Percentiles rank a stretch among this genome's conserved stretches.
phyloP scores from a whole-genome alignment of 2,888 invertebrate species.

The Xestoiulus laeticollis region DNA sequence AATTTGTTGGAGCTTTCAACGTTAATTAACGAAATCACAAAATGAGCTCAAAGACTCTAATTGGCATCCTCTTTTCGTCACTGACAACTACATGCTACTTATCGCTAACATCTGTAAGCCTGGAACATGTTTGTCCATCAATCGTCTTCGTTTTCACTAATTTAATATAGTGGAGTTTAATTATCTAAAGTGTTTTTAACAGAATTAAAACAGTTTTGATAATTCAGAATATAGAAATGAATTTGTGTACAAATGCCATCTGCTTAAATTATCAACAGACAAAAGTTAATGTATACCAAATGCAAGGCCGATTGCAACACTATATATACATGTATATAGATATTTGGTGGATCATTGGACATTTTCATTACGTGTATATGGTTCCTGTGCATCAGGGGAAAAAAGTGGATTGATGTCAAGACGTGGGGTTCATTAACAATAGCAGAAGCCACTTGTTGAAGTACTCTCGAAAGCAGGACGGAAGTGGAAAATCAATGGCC shows the following conservation, averaged over 20 bases:
- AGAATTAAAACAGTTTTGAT: too few species aligned
- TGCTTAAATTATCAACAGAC: too few species aligned
- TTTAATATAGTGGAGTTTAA: not conserved
- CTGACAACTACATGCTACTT: not conserved
- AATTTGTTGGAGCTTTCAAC: not conserved
- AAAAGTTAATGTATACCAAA: too few species aligned
- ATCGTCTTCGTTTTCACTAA: not conserved
- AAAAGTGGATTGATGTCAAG: constrained; percentile 11
- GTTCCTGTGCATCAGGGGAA: not conserved
- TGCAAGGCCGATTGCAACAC: too few species aligned
- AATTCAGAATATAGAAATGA: too few species aligned
- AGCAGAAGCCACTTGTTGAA: constrained; percentile 26
- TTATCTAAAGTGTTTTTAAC: too few species aligned
- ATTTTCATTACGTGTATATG: not conserved
- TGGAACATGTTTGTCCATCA: not conserved
- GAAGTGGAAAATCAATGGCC: constrained; percentile 8
- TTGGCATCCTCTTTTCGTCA: not conserved
- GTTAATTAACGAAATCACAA: not conserved
- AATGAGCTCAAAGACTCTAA: not conserved
- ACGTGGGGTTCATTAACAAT: constrained; percentile 4
- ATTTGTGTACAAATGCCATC: too few species aligned
- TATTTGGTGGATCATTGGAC: not conserved
- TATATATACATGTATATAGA: not conserved
- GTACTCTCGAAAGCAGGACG: not conserved
- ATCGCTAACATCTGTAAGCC: not conserved